Conservation (phyloP, 2,888 invertebrate genomes). For the Eilema griseolum region DNA sequence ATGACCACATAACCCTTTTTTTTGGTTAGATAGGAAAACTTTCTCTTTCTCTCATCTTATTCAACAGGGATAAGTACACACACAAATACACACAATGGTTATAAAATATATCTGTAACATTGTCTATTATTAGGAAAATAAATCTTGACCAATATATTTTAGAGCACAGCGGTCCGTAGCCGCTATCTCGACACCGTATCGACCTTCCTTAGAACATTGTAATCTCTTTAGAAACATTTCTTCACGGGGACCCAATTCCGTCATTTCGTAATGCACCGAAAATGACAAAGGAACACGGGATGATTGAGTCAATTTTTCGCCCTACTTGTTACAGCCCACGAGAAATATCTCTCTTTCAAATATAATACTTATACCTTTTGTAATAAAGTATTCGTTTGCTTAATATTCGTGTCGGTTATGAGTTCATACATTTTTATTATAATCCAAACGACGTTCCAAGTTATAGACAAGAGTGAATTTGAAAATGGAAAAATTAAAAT, state of each 20-base stretch:
- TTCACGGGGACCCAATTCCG: constrained; percentile 9
- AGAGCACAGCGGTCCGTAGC: background rate
- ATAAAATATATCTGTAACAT: too few species aligned
- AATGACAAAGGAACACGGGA: constrained; percentile 12
- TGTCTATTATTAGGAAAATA: background rate
- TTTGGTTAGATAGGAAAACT: too few species aligned
- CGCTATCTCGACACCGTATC: background rate
- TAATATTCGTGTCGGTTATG: background rate
- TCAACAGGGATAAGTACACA: too few species aligned
- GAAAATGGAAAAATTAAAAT: background rate
- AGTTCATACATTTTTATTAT: background rate
- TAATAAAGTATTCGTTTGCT: background rate
- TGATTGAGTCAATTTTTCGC: constrained; percentile 6
- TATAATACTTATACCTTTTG: background rate
- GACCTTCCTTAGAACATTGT: constrained; percentile 4
- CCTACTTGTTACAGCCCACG: background rate
- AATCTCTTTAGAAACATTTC: constrained; percentile 5
- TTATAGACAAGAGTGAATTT: background rate
- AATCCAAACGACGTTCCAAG: background rate
- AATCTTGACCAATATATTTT: background rate
- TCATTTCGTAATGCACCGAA: background rate
- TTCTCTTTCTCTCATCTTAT: too few species aligned
- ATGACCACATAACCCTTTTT: too few species aligned
- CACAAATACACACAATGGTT: too few species aligned
- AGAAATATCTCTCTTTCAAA: background rate